Percentiles rank a stretch among this genome's conserved stretches.
Evolutionary conservation across 2,888 invertebrate genomes (phyloP).

Genomic region (Acholoe squamosa): DNA sequence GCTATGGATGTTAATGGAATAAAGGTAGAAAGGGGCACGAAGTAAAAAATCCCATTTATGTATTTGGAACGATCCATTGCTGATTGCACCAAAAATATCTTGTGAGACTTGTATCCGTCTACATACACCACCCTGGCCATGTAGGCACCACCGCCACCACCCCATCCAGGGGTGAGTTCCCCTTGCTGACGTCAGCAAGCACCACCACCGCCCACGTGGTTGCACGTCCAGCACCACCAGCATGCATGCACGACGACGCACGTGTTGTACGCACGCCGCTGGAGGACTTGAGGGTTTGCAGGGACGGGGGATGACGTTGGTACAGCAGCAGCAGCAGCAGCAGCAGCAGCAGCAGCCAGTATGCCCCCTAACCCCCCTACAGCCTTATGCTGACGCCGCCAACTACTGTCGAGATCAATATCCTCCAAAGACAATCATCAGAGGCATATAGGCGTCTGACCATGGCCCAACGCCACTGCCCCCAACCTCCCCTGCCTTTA

Average conservation of each 20-base stretch:
- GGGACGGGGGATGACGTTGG: neutral
- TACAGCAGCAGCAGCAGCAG: neutral
- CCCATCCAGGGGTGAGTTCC: constrained; percentile 47
- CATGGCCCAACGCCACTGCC: neutral
- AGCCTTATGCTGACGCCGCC: no score
- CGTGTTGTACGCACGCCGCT: neutral
- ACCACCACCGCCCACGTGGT: constrained; percentile 32
- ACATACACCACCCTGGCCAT: neutral
- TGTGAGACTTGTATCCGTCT: neutral
- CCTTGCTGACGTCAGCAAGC: constrained; percentile 40
- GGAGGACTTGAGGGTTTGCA: no score
- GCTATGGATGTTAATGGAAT: no score
- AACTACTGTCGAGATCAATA: neutral
- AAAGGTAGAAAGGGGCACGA: no score
- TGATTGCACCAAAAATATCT: neutral
- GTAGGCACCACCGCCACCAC: neutral
- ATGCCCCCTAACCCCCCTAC: neutral
- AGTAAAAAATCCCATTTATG: no score
- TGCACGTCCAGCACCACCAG: neutral
- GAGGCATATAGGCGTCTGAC: neutral
- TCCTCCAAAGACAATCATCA: neutral
- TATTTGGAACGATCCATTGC: no score
- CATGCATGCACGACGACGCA: constrained; percentile 48
- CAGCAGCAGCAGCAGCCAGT: neutral
- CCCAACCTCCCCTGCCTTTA: neutral